Conservation (phyloP, 2,888 invertebrate species). For the Trilocha varians region DNA sequence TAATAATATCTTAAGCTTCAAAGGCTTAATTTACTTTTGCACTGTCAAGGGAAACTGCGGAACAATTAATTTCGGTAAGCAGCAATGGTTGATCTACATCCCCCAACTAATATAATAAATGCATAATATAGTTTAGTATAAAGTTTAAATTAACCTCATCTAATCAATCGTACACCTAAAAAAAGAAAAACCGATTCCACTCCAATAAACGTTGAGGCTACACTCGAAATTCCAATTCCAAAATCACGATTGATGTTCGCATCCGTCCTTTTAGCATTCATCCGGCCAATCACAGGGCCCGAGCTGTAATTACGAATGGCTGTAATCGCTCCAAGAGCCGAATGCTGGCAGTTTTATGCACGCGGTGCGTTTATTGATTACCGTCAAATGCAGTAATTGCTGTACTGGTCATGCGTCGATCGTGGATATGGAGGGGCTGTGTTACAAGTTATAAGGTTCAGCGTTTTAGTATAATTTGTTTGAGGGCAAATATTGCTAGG, state of each 20-base stretch:
- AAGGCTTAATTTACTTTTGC: too few species aligned
- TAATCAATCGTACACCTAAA: not conserved
- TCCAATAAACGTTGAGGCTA: not conserved
- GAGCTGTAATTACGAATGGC: constrained; percentile 19
- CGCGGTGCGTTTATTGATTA: constrained; percentile 44
- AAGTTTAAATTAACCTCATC: too few species aligned
- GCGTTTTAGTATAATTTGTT: constrained; percentile 4
- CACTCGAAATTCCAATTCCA: constrained; percentile 10
- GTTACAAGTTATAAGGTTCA: constrained; percentile 3
- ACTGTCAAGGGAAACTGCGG: too few species aligned
- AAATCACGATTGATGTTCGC: constrained; percentile 22
- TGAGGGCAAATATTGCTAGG: too few species aligned
- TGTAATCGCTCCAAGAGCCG: constrained; percentile 25
- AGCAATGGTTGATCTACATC: too few species aligned
- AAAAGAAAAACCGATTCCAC: not conserved
- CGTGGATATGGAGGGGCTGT: constrained; percentile 6
- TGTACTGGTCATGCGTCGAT: constrained; percentile 37
- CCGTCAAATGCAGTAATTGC: constrained; percentile 42
- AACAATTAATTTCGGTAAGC: too few species aligned
- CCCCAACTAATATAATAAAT: too few species aligned
- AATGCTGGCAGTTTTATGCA: constrained; percentile 11
- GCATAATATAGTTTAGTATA: too few species aligned
- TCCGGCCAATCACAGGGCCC: constrained; percentile 17
- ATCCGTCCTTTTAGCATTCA: constrained; percentile 18
- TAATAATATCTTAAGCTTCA: too few species aligned